phyloP scores from a whole-genome alignment of 30 jellyfish, hydroid and myxozoan genomes.

The Hydractinia symbiolongicarpus region DNA sequence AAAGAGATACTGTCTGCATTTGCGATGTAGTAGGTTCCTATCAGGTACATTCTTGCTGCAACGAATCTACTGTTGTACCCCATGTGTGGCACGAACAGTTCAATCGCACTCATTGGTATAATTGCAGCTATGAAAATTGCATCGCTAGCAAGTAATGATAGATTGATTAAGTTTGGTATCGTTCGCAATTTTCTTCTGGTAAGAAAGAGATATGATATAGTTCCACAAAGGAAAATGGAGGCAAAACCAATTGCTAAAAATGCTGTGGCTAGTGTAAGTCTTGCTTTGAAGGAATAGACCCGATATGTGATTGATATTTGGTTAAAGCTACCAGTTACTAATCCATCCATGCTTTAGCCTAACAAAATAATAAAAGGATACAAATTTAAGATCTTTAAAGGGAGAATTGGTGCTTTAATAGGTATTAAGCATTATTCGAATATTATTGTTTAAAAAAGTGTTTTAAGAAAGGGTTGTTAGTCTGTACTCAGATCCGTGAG shows the following conservation, averaged over 20 bases:
- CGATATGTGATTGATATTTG: too few relatives aligned
- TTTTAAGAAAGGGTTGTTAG: too few relatives aligned
- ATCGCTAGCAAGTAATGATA: neutral
- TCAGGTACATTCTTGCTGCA: neutral
- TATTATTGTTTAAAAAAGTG: too few relatives aligned
- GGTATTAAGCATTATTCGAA: too few relatives aligned
- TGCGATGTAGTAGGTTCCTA: neutral
- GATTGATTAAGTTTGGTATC: neutral
- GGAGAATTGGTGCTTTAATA: too few relatives aligned
- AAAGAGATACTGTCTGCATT: neutral
- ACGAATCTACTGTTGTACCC: neutral
- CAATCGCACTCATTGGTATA: neutral
- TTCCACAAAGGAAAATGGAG: neutral
- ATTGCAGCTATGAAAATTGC: neutral
- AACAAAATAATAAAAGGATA: too few relatives aligned
- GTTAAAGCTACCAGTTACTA: too few relatives aligned
- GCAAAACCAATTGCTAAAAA: neutral
- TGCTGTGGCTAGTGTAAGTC: too few relatives aligned
- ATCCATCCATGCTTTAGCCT: too few relatives aligned
- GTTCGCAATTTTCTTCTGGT: neutral
- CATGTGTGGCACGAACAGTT: neutral
- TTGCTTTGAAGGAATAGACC: too few relatives aligned
- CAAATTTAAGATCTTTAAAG: too few relatives aligned
- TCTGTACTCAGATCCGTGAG: too few relatives aligned
- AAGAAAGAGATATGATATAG: neutral